Base-by-base conservation (phyloP, 2,797 vertebrate genomes). In the Cyclopterus lumpus region DNA sequence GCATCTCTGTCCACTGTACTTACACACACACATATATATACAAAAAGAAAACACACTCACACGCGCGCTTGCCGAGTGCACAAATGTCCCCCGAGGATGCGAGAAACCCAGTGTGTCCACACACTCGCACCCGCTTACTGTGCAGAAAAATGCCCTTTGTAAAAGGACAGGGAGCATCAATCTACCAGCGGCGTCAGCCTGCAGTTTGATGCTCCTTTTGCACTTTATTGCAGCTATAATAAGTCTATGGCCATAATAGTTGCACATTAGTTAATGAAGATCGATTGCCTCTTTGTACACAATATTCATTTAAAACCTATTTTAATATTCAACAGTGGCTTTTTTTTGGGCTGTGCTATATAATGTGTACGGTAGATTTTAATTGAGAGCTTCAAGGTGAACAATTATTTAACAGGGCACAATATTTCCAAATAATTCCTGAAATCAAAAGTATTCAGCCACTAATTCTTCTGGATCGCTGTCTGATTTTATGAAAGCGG, bases 91-190 rank as follows among this genome's bases (percentile, higher is more conserved):
- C 90, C 14, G 55, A 92, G 91, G 91, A 93, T 71, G 85, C 80
- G 58, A 82, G 86, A 75, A 88, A 86, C 85, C 85, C 78, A 71
- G 80, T 76, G 89, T 90, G 81, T 91, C 86, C 87, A 87, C 87
- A 90, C 74, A 73, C 87, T 91, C 90, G 80, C 86, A 89, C 81
- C 68, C 64, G 91, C 92, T 93, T 94, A 94, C 90, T 79, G 86
- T 93, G 93, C 92, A 94, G 91, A 91, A 94, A 92, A 93, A 93
- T 93, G 91, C 91, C 92, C 92, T 93, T 93, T 92, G 90, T 88
- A 65, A 93, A 91, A 94, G 92, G 92, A 93, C 92, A 89, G 84
- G 73, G 83, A 87, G 88, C 92, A 92, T 92, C 89, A 90, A 86
- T 93, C 89, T 89, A 76, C 62, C 81, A 62, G 90, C 82, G 85